A percentile compares a stretch with the other conserved stretches of the same genome.
Conservation (phyloP, 2,888 invertebrate species). For the Cryptocephalus moraei region DNA sequence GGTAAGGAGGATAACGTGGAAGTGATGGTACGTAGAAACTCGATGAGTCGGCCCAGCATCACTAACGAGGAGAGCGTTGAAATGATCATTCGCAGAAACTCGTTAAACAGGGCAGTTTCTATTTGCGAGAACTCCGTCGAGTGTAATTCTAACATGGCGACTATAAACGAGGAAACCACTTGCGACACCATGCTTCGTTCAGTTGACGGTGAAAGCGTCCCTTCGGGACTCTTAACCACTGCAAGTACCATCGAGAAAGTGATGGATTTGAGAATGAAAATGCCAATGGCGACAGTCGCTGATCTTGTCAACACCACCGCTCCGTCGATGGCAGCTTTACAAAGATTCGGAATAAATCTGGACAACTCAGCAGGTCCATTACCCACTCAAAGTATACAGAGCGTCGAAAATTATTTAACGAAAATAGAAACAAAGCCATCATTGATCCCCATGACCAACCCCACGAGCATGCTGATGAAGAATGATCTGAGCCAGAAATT, state of each 20-base stretch:
- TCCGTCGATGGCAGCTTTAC: slow-evolving; percentile 44
- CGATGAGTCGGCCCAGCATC: slow-evolving; percentile 16
- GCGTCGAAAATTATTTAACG: slow-evolving; percentile 48
- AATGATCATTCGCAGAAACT: slow-evolving; percentile 24
- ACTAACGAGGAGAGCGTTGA: slow-evolving; percentile 29
- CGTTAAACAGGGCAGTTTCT: slow-evolving; percentile 9
- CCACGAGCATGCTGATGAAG: slow-evolving; percentile 14
- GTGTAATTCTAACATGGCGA: slow-evolving; percentile 23
- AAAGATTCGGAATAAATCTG: slow-evolving; percentile 39
- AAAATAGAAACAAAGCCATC: slow-evolving; percentile 39
- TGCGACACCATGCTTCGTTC: slow-evolving; percentile 20
- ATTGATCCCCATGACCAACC: slow-evolving; percentile 11
- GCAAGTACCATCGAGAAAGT: slow-evolving; percentile 38
- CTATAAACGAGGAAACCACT: slow-evolving; percentile 24
- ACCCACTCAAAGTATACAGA: slow-evolving; percentile 48
- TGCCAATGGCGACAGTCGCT: slow-evolving; percentile 41
- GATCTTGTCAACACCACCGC: slow-evolving; percentile 43
- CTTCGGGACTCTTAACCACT: slow-evolving; percentile 2
- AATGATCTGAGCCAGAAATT: slow-evolving; percentile 15
- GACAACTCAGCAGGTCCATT: slow-evolving; percentile 38
- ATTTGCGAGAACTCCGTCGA: slow-evolving; percentile 32
- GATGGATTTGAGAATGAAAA: slow-evolving; percentile 62
- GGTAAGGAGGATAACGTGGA: slow-evolving; percentile 30
- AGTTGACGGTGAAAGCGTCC: not conserved
- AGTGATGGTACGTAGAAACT: slow-evolving; percentile 26